Base-by-base conservation (phyloP, 1,140 invertebrate species). In the Trachymyrmex cornetzi region DNA sequence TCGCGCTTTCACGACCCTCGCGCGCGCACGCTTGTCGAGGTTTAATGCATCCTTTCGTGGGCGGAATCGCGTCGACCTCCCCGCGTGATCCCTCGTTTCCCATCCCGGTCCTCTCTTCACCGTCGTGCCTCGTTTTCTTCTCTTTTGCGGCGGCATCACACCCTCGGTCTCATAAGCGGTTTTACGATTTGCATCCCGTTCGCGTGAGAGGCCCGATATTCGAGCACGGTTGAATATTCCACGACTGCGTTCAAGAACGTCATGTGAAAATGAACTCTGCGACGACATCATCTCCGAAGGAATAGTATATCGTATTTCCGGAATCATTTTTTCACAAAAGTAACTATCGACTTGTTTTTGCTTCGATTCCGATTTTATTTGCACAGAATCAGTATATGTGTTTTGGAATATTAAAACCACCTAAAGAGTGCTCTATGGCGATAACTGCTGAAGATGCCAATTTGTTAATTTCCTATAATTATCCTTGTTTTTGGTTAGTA, bases 11-110 rank as follows among this genome's bases (percentile, higher is more conserved):
- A 85, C 57, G 38, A 50, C 24, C 7, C 44, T 74, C 53, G 80
- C 55, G 66, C 55, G 66, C 34, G 16, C 34, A 5, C 67, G 53
- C 30, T 87, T 57, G 87, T 75, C 64, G 66, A 24, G 90, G 87
- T 93, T 94, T 93, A 93, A 93, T 92, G 91, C 91, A 88, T 89
- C 92, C 89, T 84, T 84, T 93, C 91, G 93, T 94, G 92, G 87
- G 61, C 69, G 72, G 91, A 93, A 94, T 92, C 87, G 87, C 34
- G 79, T 86, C 63, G 55, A 44, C n/a, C n/a, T 30, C 71, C 22
- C 44, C 30, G n/a, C 6, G 11, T 38, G 4, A 4, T 61, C 69
- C 27, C 27, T 22, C 48, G 38, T 57, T n/a, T 55, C 44, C 38
- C 19, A 44, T 12, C 9, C 34, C 27, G 38, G 3, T 44, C 7